phyloP scores from a whole-genome alignment of 1,140 invertebrate genomes.

The Hestina assimilis region DNA sequence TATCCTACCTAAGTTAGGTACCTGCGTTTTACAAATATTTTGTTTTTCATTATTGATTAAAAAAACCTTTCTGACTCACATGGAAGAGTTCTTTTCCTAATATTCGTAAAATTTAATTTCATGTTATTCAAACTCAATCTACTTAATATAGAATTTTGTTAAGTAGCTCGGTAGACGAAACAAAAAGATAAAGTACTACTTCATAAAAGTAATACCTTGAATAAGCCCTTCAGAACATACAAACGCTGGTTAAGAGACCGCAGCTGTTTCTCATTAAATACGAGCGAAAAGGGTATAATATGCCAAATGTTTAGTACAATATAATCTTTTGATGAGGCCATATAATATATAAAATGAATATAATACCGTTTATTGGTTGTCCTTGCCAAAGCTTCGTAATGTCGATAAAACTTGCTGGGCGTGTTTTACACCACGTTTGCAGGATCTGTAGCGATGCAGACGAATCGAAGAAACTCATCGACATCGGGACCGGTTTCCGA shows the following conservation, averaged over 20 bases:
- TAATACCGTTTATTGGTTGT: neutral
- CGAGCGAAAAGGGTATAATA: no score
- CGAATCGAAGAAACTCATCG: constrained; percentile 9
- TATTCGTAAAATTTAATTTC: no score
- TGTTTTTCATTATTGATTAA: no score
- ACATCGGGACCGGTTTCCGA: constrained; percentile 29
- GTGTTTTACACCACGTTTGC: constrained; percentile 1
- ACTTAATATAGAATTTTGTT: no score
- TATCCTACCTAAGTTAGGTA: no score
- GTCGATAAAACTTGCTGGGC: constrained; percentile 1
- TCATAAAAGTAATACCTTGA: neutral
- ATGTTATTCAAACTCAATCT: no score
- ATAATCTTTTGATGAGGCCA: no score
- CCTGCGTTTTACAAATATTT: no score
- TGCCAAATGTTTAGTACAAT: neutral
- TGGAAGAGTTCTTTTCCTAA: no score
- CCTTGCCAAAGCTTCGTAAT: neutral
- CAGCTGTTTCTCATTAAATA: constrained; percentile 4
- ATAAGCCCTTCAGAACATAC: constrained; percentile 1
- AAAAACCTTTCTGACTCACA: no score
- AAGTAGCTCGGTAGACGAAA: no score
- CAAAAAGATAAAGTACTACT: neutral
- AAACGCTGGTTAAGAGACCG: neutral
- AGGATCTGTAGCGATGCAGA: constrained; percentile 4
- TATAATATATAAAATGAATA: neutral